Conservation (phyloP, 2,113 vertebrate species). For the Microtus pennsylvanicus region DNA sequence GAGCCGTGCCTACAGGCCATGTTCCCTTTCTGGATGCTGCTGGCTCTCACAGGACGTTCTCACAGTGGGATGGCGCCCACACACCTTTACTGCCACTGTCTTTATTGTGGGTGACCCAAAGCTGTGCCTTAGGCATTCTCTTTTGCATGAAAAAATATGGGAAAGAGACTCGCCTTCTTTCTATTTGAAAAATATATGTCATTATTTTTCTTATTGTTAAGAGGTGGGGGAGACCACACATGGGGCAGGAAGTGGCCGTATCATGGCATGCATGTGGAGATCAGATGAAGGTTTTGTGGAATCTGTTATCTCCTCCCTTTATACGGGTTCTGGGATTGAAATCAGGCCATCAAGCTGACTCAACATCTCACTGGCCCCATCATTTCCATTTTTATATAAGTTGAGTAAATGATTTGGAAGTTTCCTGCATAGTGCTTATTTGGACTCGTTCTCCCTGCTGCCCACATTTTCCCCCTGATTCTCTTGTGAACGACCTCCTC, state of each 20-base stretch:
- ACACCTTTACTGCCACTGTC: not conserved
- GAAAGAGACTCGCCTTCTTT: not conserved
- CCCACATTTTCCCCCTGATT: no score
- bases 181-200: not conserved
- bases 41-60: not conserved
- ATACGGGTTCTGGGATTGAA: not conserved
- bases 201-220: not conserved
- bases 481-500: not conserved
- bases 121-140: not conserved
- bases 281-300: not conserved
- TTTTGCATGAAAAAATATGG: conserved; percentile 7
- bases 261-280: not conserved
- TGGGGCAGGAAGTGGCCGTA: not conserved
- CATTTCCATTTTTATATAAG: not conserved
- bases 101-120: not conserved
- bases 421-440: no score
- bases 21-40: not conserved
- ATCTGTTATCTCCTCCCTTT: not conserved
- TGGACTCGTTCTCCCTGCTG: not conserved
- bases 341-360: not conserved
- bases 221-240: not conserved
- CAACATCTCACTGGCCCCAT: not conserved
- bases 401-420: not conserved
- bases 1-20: not conserved
- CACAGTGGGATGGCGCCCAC: fast-evolving